Conservation (phyloP, 2,888 invertebrate genomes). For the Petrolisthes manimaculis region DNA sequence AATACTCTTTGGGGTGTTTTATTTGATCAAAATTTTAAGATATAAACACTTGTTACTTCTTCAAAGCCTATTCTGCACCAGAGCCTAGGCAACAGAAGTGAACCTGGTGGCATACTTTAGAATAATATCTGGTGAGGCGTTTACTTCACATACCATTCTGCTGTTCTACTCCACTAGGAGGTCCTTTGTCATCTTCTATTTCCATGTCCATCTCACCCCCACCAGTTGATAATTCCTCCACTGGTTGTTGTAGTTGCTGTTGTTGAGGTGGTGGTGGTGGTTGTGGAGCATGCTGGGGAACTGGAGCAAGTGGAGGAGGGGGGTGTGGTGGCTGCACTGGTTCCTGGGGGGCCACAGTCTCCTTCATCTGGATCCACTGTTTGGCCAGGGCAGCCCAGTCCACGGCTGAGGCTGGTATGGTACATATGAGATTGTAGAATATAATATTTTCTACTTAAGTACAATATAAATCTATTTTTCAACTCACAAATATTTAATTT, state of each 20-base stretch:
- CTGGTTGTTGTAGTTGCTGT: constrained; percentile 21
- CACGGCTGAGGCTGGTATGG: constrained; percentile 73
- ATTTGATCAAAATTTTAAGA: no score
- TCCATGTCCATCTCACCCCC: constrained; percentile 66
- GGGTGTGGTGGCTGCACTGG: constrained; percentile 72
- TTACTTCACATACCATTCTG: constrained; percentile 49
- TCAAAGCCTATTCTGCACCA: no score
- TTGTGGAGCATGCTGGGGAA: constrained; percentile 67
- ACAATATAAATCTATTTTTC: no score
- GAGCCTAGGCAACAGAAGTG: no score
- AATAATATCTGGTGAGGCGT: no score
- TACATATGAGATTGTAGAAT: no score
- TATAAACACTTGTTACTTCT: no score
- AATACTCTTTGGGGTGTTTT: no score
- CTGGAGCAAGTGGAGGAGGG: constrained; percentile 76
- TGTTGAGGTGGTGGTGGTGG: not conserved
- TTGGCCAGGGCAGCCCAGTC: constrained; percentile 97
- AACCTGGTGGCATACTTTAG: no score
- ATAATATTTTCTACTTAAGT: no score
- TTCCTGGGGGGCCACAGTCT: constrained; percentile 68
- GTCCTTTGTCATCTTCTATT: constrained; percentile 64
- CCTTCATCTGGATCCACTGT: constrained; percentile 98
- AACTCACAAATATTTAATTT: no score
- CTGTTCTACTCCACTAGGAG: constrained; percentile 38
- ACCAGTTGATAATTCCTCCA: constrained; percentile 32